A percentile compares a stretch with the other conserved stretches of the same genome.
Conservation (phyloP, 2,797 vertebrate genomes). For the Agapornis canus region DNA sequence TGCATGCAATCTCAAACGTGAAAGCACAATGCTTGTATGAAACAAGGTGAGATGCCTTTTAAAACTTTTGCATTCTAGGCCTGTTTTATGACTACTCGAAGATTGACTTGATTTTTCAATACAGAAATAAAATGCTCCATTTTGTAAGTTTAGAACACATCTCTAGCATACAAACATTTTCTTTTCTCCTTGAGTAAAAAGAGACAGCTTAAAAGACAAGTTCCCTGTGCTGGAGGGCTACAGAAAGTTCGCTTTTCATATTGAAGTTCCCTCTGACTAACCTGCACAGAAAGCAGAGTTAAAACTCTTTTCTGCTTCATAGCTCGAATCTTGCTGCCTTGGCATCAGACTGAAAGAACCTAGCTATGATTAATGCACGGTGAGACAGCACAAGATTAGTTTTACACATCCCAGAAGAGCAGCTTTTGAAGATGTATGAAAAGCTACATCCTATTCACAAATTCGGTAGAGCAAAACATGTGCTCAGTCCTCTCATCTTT, state of each 20-base stretch:
- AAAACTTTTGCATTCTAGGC: not conserved
- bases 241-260: not conserved
- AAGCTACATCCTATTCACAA: not conserved
- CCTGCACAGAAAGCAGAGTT: not conserved
- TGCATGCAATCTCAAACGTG: not conserved
- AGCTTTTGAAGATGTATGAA: slow-evolving; percentile 5
- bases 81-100: not conserved
- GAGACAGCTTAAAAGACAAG: not conserved
- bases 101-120: not conserved
- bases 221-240: not conserved
- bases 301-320: not conserved
- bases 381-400: not conserved
- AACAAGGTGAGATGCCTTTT: not conserved
- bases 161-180: not conserved
- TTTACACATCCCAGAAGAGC: not conserved
- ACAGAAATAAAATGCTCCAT: not conserved
- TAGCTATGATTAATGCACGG: not conserved
- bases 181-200: not conserved
- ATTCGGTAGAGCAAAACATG: not conserved
- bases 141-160: not conserved
- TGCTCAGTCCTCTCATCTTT: not conserved
- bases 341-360: not conserved
- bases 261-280: not conserved
- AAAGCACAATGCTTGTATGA: not conserved
- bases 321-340: not conserved